A percentile compares a stretch with the other conserved stretches of the same genome.
Evolutionary conservation across 2,113 vertebrate genomes (phyloP).

Genomic region (Cathartes aura): DNA sequence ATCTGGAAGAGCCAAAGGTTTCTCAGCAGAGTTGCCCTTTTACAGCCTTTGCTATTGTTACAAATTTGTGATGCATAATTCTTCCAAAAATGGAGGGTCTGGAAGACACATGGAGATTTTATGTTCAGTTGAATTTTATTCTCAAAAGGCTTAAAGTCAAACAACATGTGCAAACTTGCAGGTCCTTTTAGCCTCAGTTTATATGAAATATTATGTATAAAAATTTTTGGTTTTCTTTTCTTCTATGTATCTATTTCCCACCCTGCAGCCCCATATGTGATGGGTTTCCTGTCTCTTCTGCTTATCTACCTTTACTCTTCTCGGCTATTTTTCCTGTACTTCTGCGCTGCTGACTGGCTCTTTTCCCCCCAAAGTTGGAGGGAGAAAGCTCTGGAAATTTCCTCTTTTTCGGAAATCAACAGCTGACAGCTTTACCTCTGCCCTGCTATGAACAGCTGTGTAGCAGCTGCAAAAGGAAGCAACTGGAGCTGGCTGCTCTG

Average conservation of each 20-base stretch:
- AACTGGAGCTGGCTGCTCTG: background rate
- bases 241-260: fast-evolving
- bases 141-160: background rate
- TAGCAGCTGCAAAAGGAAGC: background rate
- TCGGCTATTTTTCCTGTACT: background rate
- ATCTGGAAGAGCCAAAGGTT: background rate
- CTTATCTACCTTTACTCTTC: background rate
- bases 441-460: background rate
- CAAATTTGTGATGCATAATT: background rate
- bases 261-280: fast-evolving
- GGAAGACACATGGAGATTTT: background rate
- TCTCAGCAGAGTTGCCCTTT: background rate
- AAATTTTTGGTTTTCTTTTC: background rate
- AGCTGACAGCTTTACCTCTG: background rate
- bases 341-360: background rate
- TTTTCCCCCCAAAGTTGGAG: background rate
- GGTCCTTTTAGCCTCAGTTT: background rate
- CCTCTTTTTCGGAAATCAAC: background rate
- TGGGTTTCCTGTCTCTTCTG: background rate
- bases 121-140: background rate
- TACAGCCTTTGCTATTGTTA: background rate
- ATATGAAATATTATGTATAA: background rate
- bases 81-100: background rate
- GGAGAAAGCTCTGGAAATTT: background rate
- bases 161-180: background rate